Conservation (phyloP, 2,797 vertebrate genomes). For the Chelon auratus region DNA sequence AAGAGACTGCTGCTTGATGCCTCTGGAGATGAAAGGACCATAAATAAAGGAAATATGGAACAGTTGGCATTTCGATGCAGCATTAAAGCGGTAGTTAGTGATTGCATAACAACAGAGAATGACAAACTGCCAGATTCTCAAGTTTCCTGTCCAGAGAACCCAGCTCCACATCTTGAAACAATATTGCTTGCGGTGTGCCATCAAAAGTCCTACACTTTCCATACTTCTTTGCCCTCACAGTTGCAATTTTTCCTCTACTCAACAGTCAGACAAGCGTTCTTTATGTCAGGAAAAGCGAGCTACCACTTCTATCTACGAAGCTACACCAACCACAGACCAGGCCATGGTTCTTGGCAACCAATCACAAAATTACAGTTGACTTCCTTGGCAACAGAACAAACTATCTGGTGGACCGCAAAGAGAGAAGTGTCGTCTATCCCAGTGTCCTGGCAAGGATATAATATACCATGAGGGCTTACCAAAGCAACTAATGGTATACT, state of each 20-base stretch:
- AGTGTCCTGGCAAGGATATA: conserved; percentile 57
- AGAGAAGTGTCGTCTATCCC: conserved; percentile 71
- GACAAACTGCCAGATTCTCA: conserved; percentile 70
- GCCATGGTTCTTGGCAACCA: conserved; percentile 79
- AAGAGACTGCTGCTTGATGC: conserved; percentile 58
- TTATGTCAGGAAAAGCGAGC: conserved; percentile 73
- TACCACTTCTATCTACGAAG: conserved; percentile 74
- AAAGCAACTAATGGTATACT: conserved; percentile 67
- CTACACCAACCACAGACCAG: conserved; percentile 76
- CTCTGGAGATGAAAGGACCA: conserved; percentile 48
- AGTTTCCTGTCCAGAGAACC: conserved; percentile 70
- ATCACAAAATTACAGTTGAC: conserved; percentile 80
- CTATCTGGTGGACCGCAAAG: conserved; percentile 73
- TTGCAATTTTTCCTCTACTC: conserved; percentile 74
- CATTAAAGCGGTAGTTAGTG: conserved; percentile 43
- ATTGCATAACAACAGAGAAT: conserved; percentile 70
- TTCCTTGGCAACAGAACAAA: conserved; percentile 79
- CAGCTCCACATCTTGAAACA: conserved; percentile 81
- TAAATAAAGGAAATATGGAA: conserved; percentile 62
- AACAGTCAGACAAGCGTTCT: conserved; percentile 74
- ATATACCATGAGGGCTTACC: conserved; percentile 61
- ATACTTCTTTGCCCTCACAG: conserved; percentile 75
- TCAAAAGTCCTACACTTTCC: conserved; percentile 80
- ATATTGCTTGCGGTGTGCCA: conserved; percentile 81
- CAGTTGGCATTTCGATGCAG: conserved; percentile 54